A percentile compares a stretch with the other conserved stretches of the same genome.
Conservation (phyloP, 1,140 invertebrate genomes). For the Leucophenga varia region DNA sequence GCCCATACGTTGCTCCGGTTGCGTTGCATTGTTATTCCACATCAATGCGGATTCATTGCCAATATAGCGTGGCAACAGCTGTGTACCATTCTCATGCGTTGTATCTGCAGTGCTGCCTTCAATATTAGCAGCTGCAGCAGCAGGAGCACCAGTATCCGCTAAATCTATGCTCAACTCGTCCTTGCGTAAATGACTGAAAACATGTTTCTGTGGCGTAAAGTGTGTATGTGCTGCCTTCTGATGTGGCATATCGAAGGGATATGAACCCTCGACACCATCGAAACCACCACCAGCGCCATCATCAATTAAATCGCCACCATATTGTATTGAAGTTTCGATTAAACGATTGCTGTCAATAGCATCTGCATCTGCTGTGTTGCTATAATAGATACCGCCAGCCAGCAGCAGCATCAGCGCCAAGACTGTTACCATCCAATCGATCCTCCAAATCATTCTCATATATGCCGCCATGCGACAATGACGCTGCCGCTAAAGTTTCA, state of each 20-base stretch:
- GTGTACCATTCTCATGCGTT: constrained; percentile 14
- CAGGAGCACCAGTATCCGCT: constrained; percentile 3
- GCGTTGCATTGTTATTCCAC: no score
- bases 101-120: no score
- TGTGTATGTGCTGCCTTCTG: constrained; percentile 3
- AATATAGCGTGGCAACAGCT: no score
- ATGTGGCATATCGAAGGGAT: constrained; percentile 42
- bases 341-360: constrained; percentile 19
- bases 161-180: constrained; percentile 40
- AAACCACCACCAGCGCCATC: constrained; percentile 48
- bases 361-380: constrained; percentile 11
- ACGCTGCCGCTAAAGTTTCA: constrained; percentile 10
- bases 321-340: constrained; percentile 46
- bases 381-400: neutral
- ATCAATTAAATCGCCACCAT: constrained; percentile 49
- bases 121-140: no score
- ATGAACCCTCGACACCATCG: constrained; percentile 48
- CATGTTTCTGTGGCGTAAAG: constrained; percentile 18
- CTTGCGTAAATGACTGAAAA: constrained; percentile 40
- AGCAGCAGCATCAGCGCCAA: neutral
- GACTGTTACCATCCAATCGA: constrained; percentile 11
- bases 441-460: constrained; percentile 35
- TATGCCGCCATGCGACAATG: constrained; percentile 3
- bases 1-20: constrained; percentile 11
- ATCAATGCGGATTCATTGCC: no score